phyloP scores from a whole-genome alignment of 23 tunicate genomes.

The Styela clava region DNA sequence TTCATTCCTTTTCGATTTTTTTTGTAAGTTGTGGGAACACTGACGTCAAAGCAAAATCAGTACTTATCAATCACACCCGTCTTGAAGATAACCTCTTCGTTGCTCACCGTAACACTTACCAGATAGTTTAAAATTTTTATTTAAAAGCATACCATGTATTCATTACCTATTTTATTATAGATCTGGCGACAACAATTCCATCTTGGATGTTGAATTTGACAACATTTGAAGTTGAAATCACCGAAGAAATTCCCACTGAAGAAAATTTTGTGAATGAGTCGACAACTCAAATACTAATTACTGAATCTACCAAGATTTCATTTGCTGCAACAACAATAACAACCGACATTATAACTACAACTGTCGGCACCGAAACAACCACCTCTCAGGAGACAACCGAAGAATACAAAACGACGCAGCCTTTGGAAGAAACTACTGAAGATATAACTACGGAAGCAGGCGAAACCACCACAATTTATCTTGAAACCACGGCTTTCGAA shows the following conservation, averaged over 20 bases:
- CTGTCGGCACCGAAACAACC: no score
- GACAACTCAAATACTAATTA: neutral
- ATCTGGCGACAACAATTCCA: neutral
- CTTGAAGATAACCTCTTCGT: no score
- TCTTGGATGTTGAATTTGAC: conserved; percentile 5
- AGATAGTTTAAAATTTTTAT: no score
- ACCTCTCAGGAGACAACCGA: neutral
- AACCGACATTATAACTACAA: neutral
- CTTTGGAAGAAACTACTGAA: neutral
- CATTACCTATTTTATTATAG: neutral
- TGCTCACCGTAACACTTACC: no score
- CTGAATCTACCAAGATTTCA: neutral
- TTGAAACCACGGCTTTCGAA: neutral
- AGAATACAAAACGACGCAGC: neutral
- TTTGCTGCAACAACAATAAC: neutral
- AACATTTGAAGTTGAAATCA: neutral
- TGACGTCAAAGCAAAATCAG: no score
- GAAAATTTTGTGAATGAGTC: neutral
- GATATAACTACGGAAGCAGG: neutral
- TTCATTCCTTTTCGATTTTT: no score
- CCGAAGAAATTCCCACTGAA: neutral
- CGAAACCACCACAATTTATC: neutral
- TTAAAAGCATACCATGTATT: no score
- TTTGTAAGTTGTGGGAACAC: no score
- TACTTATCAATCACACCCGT: no score